phyloP scores from a whole-genome alignment of 2,113 vertebrate genomes.

The Cyphotilapia sp. region DNA sequence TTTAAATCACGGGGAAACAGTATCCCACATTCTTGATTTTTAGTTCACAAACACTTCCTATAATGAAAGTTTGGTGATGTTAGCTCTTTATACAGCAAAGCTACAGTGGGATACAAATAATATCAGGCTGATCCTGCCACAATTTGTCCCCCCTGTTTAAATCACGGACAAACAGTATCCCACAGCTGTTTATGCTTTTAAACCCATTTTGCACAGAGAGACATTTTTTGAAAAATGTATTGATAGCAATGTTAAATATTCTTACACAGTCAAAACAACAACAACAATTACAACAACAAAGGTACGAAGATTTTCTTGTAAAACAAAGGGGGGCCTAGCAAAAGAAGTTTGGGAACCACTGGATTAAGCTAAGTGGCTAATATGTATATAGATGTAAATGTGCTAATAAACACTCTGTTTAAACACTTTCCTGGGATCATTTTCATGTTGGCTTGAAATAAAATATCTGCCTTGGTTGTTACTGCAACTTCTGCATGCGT shows the following conservation, averaged over 20 bases:
- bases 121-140: neutral
- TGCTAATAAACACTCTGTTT: neutral
- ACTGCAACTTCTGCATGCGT: neutral
- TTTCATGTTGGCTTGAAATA: neutral
- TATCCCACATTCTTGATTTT: neutral
- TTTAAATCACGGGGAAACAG: neutral
- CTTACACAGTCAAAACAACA: neutral
- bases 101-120: neutral
- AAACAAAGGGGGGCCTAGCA: neutral
- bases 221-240: rapidly evolving
- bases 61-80: neutral
- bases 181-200: neutral
- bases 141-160: neutral
- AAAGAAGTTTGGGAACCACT: neutral
- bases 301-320: neutral
- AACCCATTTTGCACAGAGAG: neutral
- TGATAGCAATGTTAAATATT: neutral
- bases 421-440: neutral
- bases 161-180: neutral
- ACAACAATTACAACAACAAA: neutral
- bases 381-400: neutral
- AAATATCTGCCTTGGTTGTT: neutral
- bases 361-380: neutral
- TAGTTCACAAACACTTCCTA: neutral
- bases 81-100: neutral